Evolutionary conservation across 2,797 vertebrate genomes (phyloP).

Genomic region (Agapornis canus): DNA sequence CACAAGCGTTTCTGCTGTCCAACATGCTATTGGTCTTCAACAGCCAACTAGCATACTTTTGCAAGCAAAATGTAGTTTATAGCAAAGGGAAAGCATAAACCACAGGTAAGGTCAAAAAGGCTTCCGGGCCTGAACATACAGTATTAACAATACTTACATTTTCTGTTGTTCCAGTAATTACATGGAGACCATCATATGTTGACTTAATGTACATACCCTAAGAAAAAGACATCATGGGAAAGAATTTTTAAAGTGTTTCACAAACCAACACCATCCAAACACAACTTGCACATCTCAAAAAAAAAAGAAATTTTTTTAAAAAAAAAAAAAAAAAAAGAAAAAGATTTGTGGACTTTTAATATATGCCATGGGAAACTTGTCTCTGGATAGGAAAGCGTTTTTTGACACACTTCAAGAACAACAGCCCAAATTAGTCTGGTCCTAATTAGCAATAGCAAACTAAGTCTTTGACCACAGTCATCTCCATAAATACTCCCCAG

Average conservation of each 20-base stretch:
- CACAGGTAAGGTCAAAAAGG: constrained; percentile 53
- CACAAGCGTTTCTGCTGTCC: constrained; percentile 28
- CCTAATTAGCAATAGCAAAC: not conserved
- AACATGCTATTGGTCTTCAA: constrained; percentile 51
- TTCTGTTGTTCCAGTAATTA: constrained; percentile 99
- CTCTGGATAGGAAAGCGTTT: not conserved
- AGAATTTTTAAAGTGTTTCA: constrained; percentile 73
- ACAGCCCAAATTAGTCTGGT: not conserved
- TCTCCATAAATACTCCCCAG: not conserved
- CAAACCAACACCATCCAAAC: constrained; percentile 67
- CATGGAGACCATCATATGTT: constrained; percentile 98
- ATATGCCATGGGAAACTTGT: constrained; percentile 15
- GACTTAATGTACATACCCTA: constrained; percentile 99
- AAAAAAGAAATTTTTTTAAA: not conserved
- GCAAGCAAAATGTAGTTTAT: constrained; percentile 54
- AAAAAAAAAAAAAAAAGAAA: not conserved
- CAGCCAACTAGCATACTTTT: constrained; percentile 63
- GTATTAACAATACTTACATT: constrained; percentile 87
- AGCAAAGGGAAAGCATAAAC: constrained; percentile 64
- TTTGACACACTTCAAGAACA: not conserved
- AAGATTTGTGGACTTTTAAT: not conserved
- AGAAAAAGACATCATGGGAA: constrained; percentile 78
- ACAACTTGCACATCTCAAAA: constrained; percentile 59
- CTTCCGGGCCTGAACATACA: constrained; percentile 63
- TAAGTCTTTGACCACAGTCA: not conserved